Evolutionary conservation across 2,797 vertebrate species (phyloP), one percentile per base, ranked within the genome.

Genomic region (Anguilla obscura): DNA sequence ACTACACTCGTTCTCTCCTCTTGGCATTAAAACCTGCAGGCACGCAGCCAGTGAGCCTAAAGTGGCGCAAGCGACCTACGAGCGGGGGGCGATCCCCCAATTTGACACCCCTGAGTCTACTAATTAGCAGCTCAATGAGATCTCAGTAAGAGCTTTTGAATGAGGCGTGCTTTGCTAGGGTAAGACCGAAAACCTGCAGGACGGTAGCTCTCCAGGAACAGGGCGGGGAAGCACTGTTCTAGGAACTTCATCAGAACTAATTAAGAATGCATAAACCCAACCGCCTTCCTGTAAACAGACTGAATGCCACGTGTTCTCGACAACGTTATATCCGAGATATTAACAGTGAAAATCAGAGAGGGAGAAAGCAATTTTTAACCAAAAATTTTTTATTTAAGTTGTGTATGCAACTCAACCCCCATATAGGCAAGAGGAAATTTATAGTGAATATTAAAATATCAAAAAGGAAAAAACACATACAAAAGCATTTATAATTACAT

Each of bases 1-100:
- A 82, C 21, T 66, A 21, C 66, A 45, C 82, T n/a, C 71, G 52
- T 40, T 40, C 30, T 45, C 58, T 84, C 36, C 54, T 21, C 27
- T n/a, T 60, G 24, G 58, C 54, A 85, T 45, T 66, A 86, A 58
- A n/a, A 74, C 18, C 84, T 85, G 36, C 80, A 82, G 69, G 71
- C 14, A 56, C 48, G 2, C 21, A 56, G 85, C 87, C 82, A 56
- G 27, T n/a, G 50, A 83, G 85, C 48, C 48, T 33, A 24, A n/a
- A 36, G 24, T 79, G 85, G 16, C 7, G 18, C 45, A 83, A 90
- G 60, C 50, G 14, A 7, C 12, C 3, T 10, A 30, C 3, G 0
- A 33, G 27, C 10, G 3, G 30, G 12, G 9, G 14, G 30, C 4
- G 12, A 74, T 36, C 71, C 30, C 10, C 50, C 7, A 52, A 52